Evolutionary conservation across 2,113 vertebrate genomes (phyloP), one percentile per base, ranked within the genome.

Genomic region (Dasypus novemcinctus): DNA sequence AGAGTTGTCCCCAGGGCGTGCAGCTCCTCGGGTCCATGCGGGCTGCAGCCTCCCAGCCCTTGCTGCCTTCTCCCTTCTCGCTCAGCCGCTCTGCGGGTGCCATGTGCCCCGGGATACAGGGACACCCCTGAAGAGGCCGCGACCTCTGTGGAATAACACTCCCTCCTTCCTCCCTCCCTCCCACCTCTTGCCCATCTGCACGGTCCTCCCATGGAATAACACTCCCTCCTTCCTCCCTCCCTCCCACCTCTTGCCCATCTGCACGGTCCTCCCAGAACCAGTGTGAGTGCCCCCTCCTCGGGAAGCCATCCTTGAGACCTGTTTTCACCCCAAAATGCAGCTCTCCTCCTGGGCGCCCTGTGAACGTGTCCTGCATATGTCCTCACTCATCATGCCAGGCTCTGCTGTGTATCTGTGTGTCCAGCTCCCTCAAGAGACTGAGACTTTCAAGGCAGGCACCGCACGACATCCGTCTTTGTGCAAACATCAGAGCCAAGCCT

Each of bases 401-500:
- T 25, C 57, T 68, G 4, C 13, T 20, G 25, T 38, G 38, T 25
- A 5, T 41, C 20, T 41, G 21, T 43, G 18, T 2, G 1, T 41
- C 9, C n/a, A 54, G n/a, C 25, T 83, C 25, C 81, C 57, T 69
- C 0, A 33, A 69, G 54, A 89, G 29, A 68, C 5, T 18, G 36
- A n/a, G 12, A 8, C 13, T 38, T 57, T 87, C 82, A 64, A 31
- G 52, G 8, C 5, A 23, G 43, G 20, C 20, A 5, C 52, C 12
- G 0, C 7, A 33, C 27, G 61, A 38, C 4, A 4, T 4, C 59
- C 1, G 1, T 33, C 21, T 46, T 75, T 68, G 14, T 13, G 17
- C 10, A 31, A 1, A 33, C 18, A 13, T 25, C 2, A 41, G 11
- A 21, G 61, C 54, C 6, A 18, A 85, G 61, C 21, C 18, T 1